Evolutionary conservation across 2,797 vertebrate species (phyloP).

Genomic region (Tokudaia tokunoshimensis): DNA sequence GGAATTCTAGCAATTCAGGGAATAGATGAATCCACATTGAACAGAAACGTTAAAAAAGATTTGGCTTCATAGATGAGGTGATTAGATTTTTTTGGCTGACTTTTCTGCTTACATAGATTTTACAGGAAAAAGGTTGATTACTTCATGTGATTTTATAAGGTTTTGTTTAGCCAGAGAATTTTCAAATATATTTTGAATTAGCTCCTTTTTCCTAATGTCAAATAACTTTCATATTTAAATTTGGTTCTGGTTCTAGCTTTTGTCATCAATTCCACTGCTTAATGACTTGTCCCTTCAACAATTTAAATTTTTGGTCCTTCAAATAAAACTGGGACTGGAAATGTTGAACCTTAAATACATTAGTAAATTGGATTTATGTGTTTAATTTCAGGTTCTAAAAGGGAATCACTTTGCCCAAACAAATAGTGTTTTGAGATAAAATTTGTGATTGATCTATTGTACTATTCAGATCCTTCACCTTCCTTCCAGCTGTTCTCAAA

Average conservation of each 20-base stretch:
- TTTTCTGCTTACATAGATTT: conserved; percentile 26
- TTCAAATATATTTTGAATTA: neutral
- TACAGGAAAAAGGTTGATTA: neutral
- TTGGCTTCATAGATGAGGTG: neutral
- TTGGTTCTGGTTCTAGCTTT: no score
- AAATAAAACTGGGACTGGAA: neutral
- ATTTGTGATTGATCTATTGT: neutral
- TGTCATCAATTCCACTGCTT: no score
- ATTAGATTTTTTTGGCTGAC: neutral
- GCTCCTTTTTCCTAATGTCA: neutral
- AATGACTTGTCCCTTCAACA: no score
- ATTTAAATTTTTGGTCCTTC: no score
- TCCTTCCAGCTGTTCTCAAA: neutral
- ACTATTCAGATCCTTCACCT: neutral
- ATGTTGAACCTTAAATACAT: neutral
- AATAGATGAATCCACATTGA: conserved; percentile 6
- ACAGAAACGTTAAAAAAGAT: conserved; percentile 39
- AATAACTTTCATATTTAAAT: neutral
- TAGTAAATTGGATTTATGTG: neutral
- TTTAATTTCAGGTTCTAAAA: neutral
- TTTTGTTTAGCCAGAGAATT: conserved; percentile 10
- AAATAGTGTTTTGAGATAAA: neutral
- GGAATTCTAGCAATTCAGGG: neutral
- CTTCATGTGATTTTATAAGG: neutral
- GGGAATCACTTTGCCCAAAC: neutral